A percentile compares a stretch with the other conserved stretches of the same genome.
phyloP scores from a whole-genome alignment of 2,888 invertebrate species.

The Chydorus sphaericus region DNA sequence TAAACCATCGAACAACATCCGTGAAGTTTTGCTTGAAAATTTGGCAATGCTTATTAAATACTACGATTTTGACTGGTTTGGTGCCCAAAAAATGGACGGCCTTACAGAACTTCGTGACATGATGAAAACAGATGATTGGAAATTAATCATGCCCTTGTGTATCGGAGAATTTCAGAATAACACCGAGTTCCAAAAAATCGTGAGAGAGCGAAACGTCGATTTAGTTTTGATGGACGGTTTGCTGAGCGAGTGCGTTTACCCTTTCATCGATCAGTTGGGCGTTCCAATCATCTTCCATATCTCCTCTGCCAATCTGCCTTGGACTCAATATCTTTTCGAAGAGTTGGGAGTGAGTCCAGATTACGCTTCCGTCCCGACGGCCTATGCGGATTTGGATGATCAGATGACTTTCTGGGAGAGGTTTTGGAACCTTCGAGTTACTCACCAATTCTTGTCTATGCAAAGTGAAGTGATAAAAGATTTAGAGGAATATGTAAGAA shows the following conservation, averaged over 20 bases:
- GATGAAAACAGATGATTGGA: not conserved
- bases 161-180: not conserved
- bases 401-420: conserved; percentile 4
- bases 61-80: conserved; percentile 41
- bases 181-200: not conserved
- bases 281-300: not conserved
- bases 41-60: not conserved
- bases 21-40: not conserved
- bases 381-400: not conserved
- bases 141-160: not conserved
- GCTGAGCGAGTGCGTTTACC: not conserved
- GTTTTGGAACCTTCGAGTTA: not conserved
- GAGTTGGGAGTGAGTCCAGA: not conserved
- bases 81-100: too few relatives aligned
- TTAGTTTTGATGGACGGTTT: not conserved
- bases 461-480: too few relatives aligned
- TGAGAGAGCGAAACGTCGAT: not conserved
- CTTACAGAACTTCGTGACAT: too few relatives aligned
- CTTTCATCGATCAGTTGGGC: not conserved
- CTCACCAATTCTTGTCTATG: too few relatives aligned
- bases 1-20: not conserved
- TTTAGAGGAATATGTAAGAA: too few relatives aligned
- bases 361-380: not conserved
- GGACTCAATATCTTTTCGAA: not conserved
- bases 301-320: not conserved